Base-by-base conservation (phyloP, 2,888 invertebrate species). In the Eilema depressum region DNA sequence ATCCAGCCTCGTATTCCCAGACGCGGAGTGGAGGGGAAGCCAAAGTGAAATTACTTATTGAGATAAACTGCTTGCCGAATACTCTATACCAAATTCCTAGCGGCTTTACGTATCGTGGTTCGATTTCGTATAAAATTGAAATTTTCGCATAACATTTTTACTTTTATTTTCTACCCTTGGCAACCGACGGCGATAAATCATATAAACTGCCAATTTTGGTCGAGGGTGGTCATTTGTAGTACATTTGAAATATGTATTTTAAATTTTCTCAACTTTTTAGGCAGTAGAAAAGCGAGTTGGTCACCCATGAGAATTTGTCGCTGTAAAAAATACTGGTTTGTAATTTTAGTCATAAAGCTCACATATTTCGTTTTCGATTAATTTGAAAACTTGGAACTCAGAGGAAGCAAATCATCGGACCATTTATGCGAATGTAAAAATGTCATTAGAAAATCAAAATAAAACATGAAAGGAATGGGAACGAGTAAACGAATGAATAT, bases 11-110 rank as follows among this genome's bases (percentile, higher is more conserved):
- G 76, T 78, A 79, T 76, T 79, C 75, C 71, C 78, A 76, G 69
- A 69, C 66, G 74, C 75, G 71, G 69, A 64, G 59, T 72, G 70
- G 41, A 47, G 20, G 28, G 17, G 63, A 69, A 70, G 73, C 81
- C 79, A 83, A 59, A 86, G 77, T 85, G 83, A 84, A 87, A 88
- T 89, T 83, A 88, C 85, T 89, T 89, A 86, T 87, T 86, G 86
- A 83, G 84, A 88, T 86, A 85, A 86, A 86, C 84, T 87, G 85
- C 89, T 88, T 89, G 84, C 85, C 74, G 75, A 88, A 78, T 85
- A 81, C 87, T 89, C 82, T 77, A 85, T 83, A 86, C 84, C 83
- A 80, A 86, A 88, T 87, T 85, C 81, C 83, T 61, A 37, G 69
- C 76, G 70, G 77, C 75, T 77, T 76, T 70, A 74, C 76, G 69